Evolutionary conservation across 2,888 invertebrate genomes (phyloP).

Genomic region (Ischnus inquisitorius): DNA sequence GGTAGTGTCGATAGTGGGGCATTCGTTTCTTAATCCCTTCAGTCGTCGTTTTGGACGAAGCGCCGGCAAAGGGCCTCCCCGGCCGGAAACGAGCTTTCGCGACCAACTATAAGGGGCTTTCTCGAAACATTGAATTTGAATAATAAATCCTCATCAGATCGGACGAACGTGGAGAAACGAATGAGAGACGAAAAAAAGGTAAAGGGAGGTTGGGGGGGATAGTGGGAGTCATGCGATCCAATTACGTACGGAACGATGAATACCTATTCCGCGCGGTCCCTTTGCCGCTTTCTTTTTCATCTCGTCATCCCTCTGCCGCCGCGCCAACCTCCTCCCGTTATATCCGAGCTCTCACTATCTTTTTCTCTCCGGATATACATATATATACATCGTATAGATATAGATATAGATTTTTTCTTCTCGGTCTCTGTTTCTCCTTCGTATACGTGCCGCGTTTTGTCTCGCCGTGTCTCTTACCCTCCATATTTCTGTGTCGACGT

Average conservation of each 20-base stretch:
- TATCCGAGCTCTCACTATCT: constrained; percentile 50
- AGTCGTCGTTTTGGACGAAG: constrained; percentile 54
- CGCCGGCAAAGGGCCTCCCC: constrained; percentile 66
- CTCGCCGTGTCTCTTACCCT: constrained; percentile 34
- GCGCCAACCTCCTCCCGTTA: constrained; percentile 27
- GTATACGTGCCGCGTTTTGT: constrained; percentile 22
- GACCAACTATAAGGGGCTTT: constrained; percentile 72
- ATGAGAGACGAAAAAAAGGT: constrained; percentile 13
- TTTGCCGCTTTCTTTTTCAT: constrained; percentile 63
- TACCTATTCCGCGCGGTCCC: constrained; percentile 76
- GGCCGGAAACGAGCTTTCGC: constrained; percentile 68
- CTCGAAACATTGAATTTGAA: constrained; percentile 78
- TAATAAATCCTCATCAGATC: constrained; percentile 81
- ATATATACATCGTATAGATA: too few species aligned
- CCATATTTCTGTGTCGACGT: constrained; percentile 48
- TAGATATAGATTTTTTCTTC: constrained; percentile 15
- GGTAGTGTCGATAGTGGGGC: constrained; percentile 12
- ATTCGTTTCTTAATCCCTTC: constrained; percentile 54
- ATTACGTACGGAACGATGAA: constrained; percentile 80
- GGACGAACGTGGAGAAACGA: constrained; percentile 48
- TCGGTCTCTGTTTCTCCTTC: constrained; percentile 21
- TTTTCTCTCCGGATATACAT: constrained; percentile 31
- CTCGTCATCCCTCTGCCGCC: constrained; percentile 60
- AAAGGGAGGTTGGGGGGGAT: constrained; percentile 1
- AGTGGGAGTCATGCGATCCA: constrained; percentile 76